Percentiles rank a stretch among this genome's conserved stretches.
Evolutionary conservation across 2,797 vertebrate genomes (phyloP).

Genomic region (Ara ararauna): DNA sequence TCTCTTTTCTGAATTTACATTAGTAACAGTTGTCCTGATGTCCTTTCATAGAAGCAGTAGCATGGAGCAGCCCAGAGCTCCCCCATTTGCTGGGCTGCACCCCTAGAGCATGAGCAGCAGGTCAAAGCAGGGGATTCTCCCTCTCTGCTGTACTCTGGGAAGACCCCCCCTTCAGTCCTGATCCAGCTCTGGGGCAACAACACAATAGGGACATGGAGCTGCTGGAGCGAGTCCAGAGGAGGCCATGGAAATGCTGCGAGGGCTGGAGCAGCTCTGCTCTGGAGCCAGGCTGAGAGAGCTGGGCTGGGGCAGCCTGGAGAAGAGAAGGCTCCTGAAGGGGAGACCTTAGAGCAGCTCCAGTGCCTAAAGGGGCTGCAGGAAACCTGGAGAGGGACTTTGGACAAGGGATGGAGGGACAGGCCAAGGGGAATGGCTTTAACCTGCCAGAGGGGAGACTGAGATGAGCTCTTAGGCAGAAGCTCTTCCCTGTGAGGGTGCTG

Average conservation of each 20-base stretch:
- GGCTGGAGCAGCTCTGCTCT: not conserved
- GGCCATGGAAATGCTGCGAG: not conserved
- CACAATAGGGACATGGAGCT: not conserved
- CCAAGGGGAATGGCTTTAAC: no score
- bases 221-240: not conserved
- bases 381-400: no score
- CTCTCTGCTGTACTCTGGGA: not conserved
- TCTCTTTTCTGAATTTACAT: not conserved
- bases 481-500: no score
- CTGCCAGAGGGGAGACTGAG: no score
- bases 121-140: not conserved
- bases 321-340: no score
- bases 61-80: not conserved
- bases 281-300: not conserved
- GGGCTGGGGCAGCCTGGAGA: no score
- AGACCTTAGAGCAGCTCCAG: no score
- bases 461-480: no score
- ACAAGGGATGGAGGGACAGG: no score
- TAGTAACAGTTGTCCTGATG: not conserved
- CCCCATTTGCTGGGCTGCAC: not conserved
- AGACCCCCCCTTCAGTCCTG: not conserved
- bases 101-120: not conserved
- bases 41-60: not conserved
- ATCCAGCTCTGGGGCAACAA: not conserved
- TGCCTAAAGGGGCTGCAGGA: no score